Evolutionary conservation across 2,797 vertebrate genomes (phyloP), one percentile per base, ranked within the genome.

Genomic region (Poeciliopsis infans): DNA sequence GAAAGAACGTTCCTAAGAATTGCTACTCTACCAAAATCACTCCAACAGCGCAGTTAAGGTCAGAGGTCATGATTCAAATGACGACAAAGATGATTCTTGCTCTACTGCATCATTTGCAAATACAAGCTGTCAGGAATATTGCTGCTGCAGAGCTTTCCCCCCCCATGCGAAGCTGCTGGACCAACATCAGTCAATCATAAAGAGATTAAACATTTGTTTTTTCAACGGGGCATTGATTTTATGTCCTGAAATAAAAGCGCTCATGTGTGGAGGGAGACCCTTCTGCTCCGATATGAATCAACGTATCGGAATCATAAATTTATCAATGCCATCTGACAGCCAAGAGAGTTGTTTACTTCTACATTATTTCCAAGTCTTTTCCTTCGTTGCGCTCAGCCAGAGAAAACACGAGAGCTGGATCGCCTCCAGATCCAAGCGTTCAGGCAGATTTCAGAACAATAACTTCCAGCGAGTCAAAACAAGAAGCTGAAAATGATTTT

Each of bases 271-370:
- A 28, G 55, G 55, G 49, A 4, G 3, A 69, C 13, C 71, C 74
- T 51, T 64, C 66, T 31, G 28, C 53, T n/a, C 15, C 45, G 61
- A 77, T 71, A 74, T 83, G 72, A 77, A 77, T 49, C 11, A 76
- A 86, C 53, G 72, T 66, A 80, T 85, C 0, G 4, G 49, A 81
- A 57, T 46, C 78, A 20, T 51, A n/a, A 59, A 64, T 45, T 7
- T 46, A 91, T 88, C 81, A 72, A 82, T 86, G 76, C 31, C 39
- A 43, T 41, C 45, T 36, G 81, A 76, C n/a, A 53, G 80, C 77
- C 71, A 61, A 55, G 36, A 76, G 66, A 51, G 49, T 57, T 43
- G 2, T 13, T 79, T 78, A 33, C 43, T 68, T 46, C 80, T 57
- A n/a, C 31, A 20, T 10, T 39, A 61, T 47, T 77, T 7, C 28